A percentile compares a stretch with the other conserved stretches of the same genome.
Conservation (phyloP, 2,113 vertebrate genomes). For the Acanthochromis polyacanthus region DNA sequence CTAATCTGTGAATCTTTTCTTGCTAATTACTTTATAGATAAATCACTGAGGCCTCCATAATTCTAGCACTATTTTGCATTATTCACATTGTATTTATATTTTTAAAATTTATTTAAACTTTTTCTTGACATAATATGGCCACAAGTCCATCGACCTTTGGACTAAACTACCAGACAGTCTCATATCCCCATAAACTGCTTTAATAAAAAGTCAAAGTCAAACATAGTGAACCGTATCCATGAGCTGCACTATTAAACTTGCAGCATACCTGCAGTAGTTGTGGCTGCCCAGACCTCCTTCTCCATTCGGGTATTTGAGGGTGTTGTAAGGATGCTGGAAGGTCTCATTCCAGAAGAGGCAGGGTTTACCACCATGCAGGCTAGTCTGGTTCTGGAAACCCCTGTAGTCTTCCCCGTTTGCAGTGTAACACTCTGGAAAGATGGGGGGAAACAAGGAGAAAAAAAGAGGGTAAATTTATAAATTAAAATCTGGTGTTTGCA, state of each 20-base stretch:
- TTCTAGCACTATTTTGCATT: neutral
- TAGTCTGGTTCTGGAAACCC: constrained; percentile 94
- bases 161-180: too few relatives aligned
- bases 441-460: neutral
- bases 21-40: too few relatives aligned
- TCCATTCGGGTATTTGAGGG: constrained; percentile 94
- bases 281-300: constrained; percentile 95
- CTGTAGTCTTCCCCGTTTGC: constrained; percentile 96
- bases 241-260: neutral
- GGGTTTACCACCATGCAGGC: constrained; percentile 90
- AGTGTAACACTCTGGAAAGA: constrained; percentile 93
- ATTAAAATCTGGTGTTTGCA: constrained; percentile 27
- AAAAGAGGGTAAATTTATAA: neutral
- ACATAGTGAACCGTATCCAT: neutral
- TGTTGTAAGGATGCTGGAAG: constrained; percentile 97
- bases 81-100: too few relatives aligned
- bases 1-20: neutral
- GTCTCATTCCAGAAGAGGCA: constrained; percentile 99
- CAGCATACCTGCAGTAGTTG: constrained; percentile 94
- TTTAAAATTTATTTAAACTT: too few relatives aligned
- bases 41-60: neutral
- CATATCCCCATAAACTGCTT: too few relatives aligned
- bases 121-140: too few relatives aligned
- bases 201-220: too few relatives aligned
- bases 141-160: too few relatives aligned